Evolutionary conservation across 2,113 vertebrate species (phyloP).

Genomic region (Dicerorhinus sumatrensis): DNA sequence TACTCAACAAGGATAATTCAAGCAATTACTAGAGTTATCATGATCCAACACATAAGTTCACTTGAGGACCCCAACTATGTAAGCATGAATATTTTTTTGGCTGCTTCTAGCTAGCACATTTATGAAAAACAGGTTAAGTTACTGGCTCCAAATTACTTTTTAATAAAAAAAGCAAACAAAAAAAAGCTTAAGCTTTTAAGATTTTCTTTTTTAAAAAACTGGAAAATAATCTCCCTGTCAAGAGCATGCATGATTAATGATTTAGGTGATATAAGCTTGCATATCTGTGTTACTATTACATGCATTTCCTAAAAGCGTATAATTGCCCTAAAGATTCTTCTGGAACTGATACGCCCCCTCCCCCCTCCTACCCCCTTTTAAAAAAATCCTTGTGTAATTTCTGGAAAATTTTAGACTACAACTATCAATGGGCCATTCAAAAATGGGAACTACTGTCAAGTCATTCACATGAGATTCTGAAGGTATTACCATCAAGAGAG

Average conservation of each 20-base stretch:
- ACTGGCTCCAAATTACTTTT: constrained; percentile 88
- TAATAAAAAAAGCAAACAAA: constrained; percentile 71
- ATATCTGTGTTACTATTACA: constrained; percentile 55
- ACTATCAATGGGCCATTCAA: constrained; percentile 26
- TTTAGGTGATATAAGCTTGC: background rate
- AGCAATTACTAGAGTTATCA: constrained; percentile 71
- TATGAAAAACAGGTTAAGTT: constrained; percentile 91
- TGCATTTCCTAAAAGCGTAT: constrained; percentile 29
- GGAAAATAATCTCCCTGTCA: constrained; percentile 75
- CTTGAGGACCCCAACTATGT: constrained; percentile 82
- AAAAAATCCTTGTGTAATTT: background rate
- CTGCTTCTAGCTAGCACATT: constrained; percentile 83
- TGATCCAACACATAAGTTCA: constrained; percentile 84
- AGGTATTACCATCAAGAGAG: background rate
- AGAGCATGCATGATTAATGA: constrained; percentile 66
- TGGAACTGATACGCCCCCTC: background rate
- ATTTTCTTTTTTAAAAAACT: constrained; percentile 70
- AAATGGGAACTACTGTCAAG: background rate
- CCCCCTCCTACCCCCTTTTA: background rate
- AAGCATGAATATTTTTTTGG: constrained; percentile 84
- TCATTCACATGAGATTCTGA: background rate
- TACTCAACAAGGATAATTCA: constrained; percentile 46
- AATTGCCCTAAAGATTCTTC: constrained; percentile 55
- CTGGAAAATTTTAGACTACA: constrained; percentile 35
- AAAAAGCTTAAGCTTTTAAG: constrained; percentile 83